Percentiles rank a stretch among this genome's conserved stretches.
Evolutionary conservation across 2,888 invertebrate species (phyloP).

Genomic region (Trachelus tabidus): DNA sequence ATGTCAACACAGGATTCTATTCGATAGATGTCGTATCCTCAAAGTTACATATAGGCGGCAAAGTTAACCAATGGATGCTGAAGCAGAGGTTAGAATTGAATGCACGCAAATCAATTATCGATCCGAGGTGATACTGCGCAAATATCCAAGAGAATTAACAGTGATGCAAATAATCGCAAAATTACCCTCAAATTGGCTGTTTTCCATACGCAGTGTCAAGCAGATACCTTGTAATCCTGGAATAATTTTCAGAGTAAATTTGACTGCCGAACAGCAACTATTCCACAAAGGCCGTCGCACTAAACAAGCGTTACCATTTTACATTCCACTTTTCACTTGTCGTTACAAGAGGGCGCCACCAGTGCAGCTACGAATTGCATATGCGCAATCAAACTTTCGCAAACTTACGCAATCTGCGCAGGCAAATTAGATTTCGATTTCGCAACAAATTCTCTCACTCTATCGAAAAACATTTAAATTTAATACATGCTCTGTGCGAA

Average conservation of each 20-base stretch:
- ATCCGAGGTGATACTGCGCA: constrained; percentile 44
- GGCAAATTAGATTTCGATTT: not conserved
- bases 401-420: not conserved
- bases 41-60: not conserved
- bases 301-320: not conserved
- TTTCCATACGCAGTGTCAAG: not conserved
- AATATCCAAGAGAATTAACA: constrained; percentile 16
- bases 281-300: not conserved
- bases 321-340: not conserved
- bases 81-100: constrained; percentile 29
- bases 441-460: not conserved
- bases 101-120: constrained; percentile 47
- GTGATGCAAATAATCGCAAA: not conserved
- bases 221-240: not conserved
- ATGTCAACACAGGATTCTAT: not conserved
- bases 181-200: not conserved
- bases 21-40: not conserved
- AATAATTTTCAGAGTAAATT: not conserved
- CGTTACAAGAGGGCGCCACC: not conserved
- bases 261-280: not conserved
- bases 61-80: constrained; percentile 1
- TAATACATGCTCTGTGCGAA: not conserved
- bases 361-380: not conserved
- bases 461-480: not conserved
- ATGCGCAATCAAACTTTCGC: not conserved